Conservation (phyloP, 2,113 vertebrate genomes). For the Clarias magur region DNA sequence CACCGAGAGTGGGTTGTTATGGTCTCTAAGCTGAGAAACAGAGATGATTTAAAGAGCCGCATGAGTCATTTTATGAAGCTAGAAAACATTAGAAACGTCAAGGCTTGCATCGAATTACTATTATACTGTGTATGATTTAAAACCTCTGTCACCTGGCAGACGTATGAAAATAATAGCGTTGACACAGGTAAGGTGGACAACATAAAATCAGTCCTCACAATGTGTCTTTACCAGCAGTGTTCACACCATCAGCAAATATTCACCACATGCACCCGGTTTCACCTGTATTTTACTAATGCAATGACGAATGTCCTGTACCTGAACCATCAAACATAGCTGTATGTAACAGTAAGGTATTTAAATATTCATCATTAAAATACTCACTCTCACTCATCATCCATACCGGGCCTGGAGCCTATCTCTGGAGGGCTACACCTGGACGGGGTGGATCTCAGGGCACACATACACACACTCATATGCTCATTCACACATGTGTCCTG, state of each 20-base stretch:
- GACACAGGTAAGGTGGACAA: neutral
- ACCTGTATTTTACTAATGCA: neutral
- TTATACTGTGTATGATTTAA: conserved; percentile 2
- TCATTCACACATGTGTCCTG: too few relatives aligned
- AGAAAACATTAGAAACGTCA: conserved; percentile 38
- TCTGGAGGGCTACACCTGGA: too few relatives aligned
- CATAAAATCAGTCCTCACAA: neutral
- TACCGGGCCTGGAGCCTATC: too few relatives aligned
- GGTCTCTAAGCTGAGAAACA: conserved; percentile 27
- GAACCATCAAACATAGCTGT: neutral
- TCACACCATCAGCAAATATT: neutral
- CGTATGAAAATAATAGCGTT: conserved; percentile 9
- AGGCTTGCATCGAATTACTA: conserved; percentile 20
- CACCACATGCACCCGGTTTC: neutral
- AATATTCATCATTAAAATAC: too few relatives aligned
- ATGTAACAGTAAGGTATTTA: neutral
- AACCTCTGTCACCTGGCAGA: conserved; percentile 8
- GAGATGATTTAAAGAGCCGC: conserved; percentile 30
- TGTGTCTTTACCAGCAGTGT: neutral
- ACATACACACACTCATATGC: too few relatives aligned
- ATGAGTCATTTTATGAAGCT: conserved; percentile 36
- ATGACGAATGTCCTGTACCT: neutral
- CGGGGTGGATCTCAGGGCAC: too few relatives aligned
- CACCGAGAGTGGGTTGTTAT: conserved; percentile 41
- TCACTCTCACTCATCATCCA: too few relatives aligned